Evolutionary conservation across 2,113 vertebrate species (phyloP), one percentile per base, ranked within the genome.

Genomic region (Xenus cinereus): DNA sequence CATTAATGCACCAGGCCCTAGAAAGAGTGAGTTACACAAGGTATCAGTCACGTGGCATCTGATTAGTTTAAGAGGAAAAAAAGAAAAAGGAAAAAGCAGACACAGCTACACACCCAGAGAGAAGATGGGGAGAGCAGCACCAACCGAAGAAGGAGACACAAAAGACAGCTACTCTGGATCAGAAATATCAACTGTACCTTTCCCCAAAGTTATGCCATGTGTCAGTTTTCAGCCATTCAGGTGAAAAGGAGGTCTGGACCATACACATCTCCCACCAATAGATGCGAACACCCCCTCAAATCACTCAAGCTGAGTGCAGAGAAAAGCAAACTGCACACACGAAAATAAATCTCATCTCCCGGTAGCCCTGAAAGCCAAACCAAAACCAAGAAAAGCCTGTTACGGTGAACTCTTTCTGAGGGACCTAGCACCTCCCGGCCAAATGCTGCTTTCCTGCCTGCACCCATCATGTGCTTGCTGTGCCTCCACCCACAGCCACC

Each of bases 391-490:
- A 43, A 53, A 72, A 80, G 45, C 20, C 45, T 64, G 26, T 18
- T 60, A 35, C 0, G 0, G 26, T 9, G 7, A 89, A 73, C 41
- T 45, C 53, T 22, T 59, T 54, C 62, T 32, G 32, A 79, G 63
- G 28, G 14, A 83, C 6, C 13, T 43, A 69, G 5, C 18, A 87
- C 8, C 63, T 60, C 18, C 5, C 62, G 12, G 7, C 19, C 53
- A 66, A 64, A 69, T 0, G 1, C 37, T 18, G 16, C n/a, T 59
- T 17, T 33, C 32, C 41, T 12, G 12, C 30, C 73, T 51, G 50
- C 27, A 62, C 18, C 27, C 3, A 0, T 27, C 11, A 35, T 33
- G 17, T 1, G 2, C 27, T 60, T 1, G 0, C 12, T 14, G 41
- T 5, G 6, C 33, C 14, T 4, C 21, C 3, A 69, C 8, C 13